Evolutionary conservation across 2,113 vertebrate species (phyloP).

Genomic region (Leucoraja erinaceus): DNA sequence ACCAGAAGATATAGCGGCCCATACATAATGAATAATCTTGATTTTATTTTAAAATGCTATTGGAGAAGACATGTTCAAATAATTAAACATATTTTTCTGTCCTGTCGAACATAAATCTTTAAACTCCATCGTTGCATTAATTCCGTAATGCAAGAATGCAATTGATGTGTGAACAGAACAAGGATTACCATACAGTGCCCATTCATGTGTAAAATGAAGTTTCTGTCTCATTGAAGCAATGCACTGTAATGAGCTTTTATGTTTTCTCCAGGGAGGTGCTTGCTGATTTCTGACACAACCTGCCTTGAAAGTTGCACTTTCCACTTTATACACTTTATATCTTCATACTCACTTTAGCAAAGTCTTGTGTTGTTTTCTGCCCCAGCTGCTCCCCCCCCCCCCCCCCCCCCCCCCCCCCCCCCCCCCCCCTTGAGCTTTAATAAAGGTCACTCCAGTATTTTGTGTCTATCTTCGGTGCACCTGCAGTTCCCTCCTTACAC

Average conservation of each 20-base stretch:
- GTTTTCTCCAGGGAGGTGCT: constrained; percentile 45
- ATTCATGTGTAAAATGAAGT: constrained; percentile 50
- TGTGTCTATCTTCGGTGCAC: no score
- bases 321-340: background rate
- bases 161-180: constrained; percentile 52
- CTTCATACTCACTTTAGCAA: background rate
- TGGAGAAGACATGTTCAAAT: background rate
- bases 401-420: no score
- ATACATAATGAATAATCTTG: background rate
- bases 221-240: constrained; percentile 51
- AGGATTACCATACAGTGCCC: constrained; percentile 50
- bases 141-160: constrained; percentile 45
- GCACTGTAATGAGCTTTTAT: constrained; percentile 49
- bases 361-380: background rate
- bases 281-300: constrained; percentile 51
- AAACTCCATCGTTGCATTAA: constrained; percentile 45
- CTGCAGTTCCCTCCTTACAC: background rate
- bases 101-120: constrained; percentile 42
- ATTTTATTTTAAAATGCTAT: constrained; percentile 9
- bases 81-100: constrained; percentile 1
- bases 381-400: no score
- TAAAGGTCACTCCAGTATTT: background rate
- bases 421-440: background rate
- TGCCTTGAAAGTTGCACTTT: constrained; percentile 40
- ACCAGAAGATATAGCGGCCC: background rate